Percentiles rank a stretch among this genome's conserved stretches.
Conservation (phyloP, 2,888 invertebrate genomes). For the Cryptocheilus praepositus region DNA sequence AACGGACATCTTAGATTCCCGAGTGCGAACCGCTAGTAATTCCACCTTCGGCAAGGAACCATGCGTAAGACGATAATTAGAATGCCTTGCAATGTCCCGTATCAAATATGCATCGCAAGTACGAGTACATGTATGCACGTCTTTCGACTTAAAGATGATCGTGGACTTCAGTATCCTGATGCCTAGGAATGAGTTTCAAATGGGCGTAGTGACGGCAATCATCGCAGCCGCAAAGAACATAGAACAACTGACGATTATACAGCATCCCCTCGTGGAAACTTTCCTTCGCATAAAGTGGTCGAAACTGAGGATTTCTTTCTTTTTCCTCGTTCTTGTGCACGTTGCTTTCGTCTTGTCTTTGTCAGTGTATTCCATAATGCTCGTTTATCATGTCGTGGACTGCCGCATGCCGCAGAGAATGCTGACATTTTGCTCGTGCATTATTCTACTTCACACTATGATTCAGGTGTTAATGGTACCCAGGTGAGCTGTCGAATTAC, state of each 20-base stretch:
- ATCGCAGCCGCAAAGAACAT: constrained; percentile 71
- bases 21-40: constrained; percentile 58
- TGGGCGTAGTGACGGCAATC: constrained; percentile 74
- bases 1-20: constrained; percentile 67
- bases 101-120: neutral
- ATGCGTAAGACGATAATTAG: constrained; percentile 37
- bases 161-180: constrained; percentile 73
- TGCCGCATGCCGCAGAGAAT: constrained; percentile 57
- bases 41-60: constrained; percentile 58
- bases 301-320: constrained; percentile 76
- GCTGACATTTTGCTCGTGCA: constrained; percentile 55
- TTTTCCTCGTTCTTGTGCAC: constrained; percentile 71
- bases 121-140: too few species aligned
- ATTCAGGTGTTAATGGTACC: constrained; percentile 66
- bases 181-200: constrained; percentile 71
- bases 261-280: constrained; percentile 75
- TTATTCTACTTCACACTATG: constrained; percentile 47
- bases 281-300: constrained; percentile 77
- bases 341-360: constrained; percentile 72
- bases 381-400: constrained; percentile 39
- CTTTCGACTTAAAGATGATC: constrained; percentile 41
- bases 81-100: neutral
- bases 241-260: constrained; percentile 72
- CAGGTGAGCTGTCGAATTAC: constrained; percentile 39
- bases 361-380: constrained; percentile 66